Percentiles rank a stretch among this genome's conserved stretches.
Evolutionary conservation across 2,113 vertebrate genomes (phyloP).

Genomic region (Neomonachus schauinslandi): DNA sequence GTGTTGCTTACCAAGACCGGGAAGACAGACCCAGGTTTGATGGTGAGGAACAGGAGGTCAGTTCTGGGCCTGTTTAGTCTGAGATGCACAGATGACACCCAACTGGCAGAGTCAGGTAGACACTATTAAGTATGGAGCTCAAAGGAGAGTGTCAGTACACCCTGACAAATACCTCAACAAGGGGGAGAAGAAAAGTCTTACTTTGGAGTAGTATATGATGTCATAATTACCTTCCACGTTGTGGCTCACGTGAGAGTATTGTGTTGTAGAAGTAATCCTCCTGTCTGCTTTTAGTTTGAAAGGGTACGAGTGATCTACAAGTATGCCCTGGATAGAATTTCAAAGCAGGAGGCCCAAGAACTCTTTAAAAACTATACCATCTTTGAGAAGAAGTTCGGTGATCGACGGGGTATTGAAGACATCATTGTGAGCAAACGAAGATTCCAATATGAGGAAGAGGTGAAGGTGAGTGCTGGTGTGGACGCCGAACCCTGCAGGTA

Average conservation of each 20-base stretch:
- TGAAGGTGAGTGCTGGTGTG: conserved; percentile 90
- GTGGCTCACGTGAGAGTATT: not conserved
- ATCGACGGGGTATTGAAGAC: conserved; percentile 97
- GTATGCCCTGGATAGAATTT: conserved; percentile 96
- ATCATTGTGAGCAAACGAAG: conserved; percentile 98
- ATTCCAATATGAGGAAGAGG: conserved; percentile 99
- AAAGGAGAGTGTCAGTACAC: not conserved
- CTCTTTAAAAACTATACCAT: conserved; percentile 99
- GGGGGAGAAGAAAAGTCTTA: not conserved
- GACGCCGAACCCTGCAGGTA: not conserved
- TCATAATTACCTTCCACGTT: not conserved
- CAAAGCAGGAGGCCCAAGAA: conserved; percentile 96
- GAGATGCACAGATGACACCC: not conserved
- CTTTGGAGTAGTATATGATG: not conserved
- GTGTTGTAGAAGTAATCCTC: not conserved
- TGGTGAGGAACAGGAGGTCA: not conserved
- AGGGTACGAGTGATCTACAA: conserved; percentile 98
- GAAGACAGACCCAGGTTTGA: not conserved
- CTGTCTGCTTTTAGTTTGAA: conserved; percentile 91
- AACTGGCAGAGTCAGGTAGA: not conserved
- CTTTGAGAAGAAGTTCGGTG: conserved; percentile 99
- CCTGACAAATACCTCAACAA: not conserved
- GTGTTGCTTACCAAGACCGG: not conserved
- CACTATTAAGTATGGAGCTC: not conserved
- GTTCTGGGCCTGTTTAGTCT: not conserved